These are phyloP conservation scores for Molossus molossus DNA, from an alignment of 2,797 vertebrate genomes.

Conservation along the genomic window DNA sequence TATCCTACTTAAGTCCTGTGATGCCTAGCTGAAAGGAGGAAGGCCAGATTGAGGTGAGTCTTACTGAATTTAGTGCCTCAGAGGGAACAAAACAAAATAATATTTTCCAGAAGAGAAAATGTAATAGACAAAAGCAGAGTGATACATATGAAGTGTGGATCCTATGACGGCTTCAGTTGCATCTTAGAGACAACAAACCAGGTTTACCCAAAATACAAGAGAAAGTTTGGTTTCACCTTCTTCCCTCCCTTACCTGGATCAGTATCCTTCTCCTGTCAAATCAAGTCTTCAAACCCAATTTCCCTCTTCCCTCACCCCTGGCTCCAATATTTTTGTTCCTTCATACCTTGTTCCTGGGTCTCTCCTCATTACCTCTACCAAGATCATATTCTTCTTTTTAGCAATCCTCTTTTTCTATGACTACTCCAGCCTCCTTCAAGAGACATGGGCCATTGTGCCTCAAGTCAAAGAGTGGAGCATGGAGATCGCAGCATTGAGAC, in stretches of 20 bases:
- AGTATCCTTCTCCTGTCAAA: background rate
- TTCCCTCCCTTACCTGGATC: background rate
- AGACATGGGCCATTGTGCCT: background rate
- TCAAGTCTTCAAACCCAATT: background rate
- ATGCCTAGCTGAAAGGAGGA: background rate
- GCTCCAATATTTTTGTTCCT: background rate
- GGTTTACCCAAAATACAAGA: background rate
- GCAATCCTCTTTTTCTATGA: background rate
- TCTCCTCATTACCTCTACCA: background rate
- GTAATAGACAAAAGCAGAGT: background rate
- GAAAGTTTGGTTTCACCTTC: background rate
- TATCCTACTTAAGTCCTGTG: background rate
- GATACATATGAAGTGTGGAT: background rate
- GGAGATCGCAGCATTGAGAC: background rate
- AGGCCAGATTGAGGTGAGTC: background rate
- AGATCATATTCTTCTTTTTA: background rate
- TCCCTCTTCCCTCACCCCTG: background rate
- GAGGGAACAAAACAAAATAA: background rate
- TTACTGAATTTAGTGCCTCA: background rate
- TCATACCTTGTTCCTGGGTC: background rate
- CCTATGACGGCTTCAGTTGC: background rate
- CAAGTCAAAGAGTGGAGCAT: background rate
- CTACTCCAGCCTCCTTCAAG: background rate
- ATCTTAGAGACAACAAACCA: background rate
- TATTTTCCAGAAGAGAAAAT: slow-evolving; percentile 10